These are phyloP conservation scores for Prionchulus punctatus DNA, from an alignment of 2,888 invertebrate genomes.

Conservation along the genomic window DNA sequence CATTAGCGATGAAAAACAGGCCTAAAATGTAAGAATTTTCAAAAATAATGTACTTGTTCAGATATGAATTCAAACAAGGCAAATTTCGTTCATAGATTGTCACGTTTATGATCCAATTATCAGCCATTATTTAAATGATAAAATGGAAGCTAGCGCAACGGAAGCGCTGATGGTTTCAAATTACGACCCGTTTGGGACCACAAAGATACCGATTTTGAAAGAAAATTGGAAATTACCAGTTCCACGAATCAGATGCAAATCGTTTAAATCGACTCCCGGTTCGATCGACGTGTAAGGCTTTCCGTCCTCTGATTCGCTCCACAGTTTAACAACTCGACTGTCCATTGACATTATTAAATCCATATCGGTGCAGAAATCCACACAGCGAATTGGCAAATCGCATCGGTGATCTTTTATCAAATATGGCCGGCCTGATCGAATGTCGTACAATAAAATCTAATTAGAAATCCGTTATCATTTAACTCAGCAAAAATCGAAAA, in stretches of 20 bases:
- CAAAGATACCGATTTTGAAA: too few species aligned
- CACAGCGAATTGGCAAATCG: slow-evolving; percentile 67
- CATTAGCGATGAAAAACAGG: slow-evolving; percentile 81
- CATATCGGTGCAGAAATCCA: slow-evolving; percentile 59
- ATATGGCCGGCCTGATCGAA: slow-evolving; percentile 72
- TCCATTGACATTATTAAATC: slow-evolving; percentile 77
- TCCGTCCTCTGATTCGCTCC: slow-evolving; percentile 65
- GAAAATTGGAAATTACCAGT: slow-evolving; percentile 44
- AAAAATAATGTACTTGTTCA: too few species aligned
- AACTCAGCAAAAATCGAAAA: background rate
- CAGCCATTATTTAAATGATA: too few species aligned
- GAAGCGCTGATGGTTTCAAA: too few species aligned
- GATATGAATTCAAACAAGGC: too few species aligned
- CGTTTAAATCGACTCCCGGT: slow-evolving; percentile 56
- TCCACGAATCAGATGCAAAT: slow-evolving; percentile 71
- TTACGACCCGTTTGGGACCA: too few species aligned
- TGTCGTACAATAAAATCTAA: slow-evolving; percentile 63
- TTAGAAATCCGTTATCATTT: background rate
- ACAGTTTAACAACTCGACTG: slow-evolving; percentile 67
- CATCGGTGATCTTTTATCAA: slow-evolving; percentile 86
- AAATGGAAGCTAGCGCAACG: too few species aligned
- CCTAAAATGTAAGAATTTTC: slow-evolving; percentile 25
- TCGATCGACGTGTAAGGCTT: slow-evolving; percentile 85
- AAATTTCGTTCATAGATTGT: too few species aligned
- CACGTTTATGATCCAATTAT: too few species aligned